Conservation (phyloP, 2,113 vertebrate genomes). For the Rhinopomastus cyanomelas region DNA sequence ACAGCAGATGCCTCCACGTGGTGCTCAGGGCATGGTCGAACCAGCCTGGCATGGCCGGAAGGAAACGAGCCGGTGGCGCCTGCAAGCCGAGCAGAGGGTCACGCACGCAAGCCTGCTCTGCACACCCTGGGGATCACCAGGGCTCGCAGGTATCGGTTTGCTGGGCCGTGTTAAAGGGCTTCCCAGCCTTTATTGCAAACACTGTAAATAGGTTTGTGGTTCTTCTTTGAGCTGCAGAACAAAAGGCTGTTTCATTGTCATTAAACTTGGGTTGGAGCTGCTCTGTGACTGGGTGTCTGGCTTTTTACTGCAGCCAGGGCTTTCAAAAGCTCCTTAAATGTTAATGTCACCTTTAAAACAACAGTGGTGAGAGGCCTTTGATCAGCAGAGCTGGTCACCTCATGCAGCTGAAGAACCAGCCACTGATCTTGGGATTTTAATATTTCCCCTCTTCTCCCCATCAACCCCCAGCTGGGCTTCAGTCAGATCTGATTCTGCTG, state of each 20-base stretch:
- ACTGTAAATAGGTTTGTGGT: constrained; percentile 48
- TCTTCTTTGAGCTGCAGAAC: constrained; percentile 63
- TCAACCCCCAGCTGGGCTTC: not conserved
- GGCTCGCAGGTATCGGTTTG: not conserved
- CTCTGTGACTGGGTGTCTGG: constrained; percentile 48
- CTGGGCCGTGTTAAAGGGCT: constrained; percentile 6
- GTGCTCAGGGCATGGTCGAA: rapidly evolving
- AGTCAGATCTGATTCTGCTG: not conserved
- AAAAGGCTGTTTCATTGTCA: constrained; percentile 69
- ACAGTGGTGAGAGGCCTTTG: constrained; percentile 31
- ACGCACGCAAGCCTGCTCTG: not conserved
- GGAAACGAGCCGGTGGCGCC: rapidly evolving
- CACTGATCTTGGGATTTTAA: constrained; percentile 29
- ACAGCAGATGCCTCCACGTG: rapidly evolving
- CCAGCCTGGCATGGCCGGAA: not conserved
- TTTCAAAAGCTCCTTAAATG: constrained; percentile 63
- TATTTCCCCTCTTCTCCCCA: constrained; percentile 19
- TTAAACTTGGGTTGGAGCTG: constrained; percentile 51
- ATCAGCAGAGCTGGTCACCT: constrained; percentile 47
- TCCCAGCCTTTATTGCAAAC: constrained; percentile 15
- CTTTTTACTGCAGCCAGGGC: constrained; percentile 63
- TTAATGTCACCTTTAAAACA: constrained; percentile 54
- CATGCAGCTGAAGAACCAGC: constrained; percentile 8
- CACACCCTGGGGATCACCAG: not conserved
- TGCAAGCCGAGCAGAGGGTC: not conserved